phyloP scores from a whole-genome alignment of 2,113 vertebrate genomes.

The Odontesthes bonariensis region DNA sequence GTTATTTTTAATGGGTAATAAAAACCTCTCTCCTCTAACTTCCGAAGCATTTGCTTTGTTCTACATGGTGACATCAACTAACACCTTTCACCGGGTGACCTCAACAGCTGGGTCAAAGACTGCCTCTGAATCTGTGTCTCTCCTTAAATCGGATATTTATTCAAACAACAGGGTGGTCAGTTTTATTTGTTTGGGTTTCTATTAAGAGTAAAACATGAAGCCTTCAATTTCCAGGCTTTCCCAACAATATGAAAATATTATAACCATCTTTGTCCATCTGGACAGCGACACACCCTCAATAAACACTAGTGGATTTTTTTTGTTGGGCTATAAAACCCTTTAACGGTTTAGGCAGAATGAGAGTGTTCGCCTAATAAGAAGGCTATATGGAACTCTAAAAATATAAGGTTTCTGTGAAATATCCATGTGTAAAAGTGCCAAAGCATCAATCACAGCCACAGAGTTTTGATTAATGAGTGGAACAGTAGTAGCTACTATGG shows the following conservation, averaged over 20 bases:
- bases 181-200: conserved; percentile 60
- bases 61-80: conserved; percentile 60
- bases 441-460: conserved; percentile 71
- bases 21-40: conserved; percentile 49
- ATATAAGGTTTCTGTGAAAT: conserved; percentile 73
- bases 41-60: conserved; percentile 59
- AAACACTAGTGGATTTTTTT: conserved; percentile 67
- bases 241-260: conserved; percentile 49
- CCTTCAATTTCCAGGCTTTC: conserved; percentile 48
- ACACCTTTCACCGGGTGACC: conserved; percentile 54
- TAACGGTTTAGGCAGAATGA: conserved; percentile 65
- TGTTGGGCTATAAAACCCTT: conserved; percentile 72
- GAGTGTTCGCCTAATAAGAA: conserved; percentile 50
- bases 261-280: conserved; percentile 39
- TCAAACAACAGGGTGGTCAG: conserved; percentile 48
- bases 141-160: conserved; percentile 51
- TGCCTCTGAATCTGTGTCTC: conserved; percentile 32
- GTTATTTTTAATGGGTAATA: conserved; percentile 46
- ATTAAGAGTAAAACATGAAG: conserved; percentile 62
- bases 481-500: conserved; percentile 37
- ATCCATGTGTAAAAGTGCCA: conserved; percentile 77
- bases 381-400: conserved; percentile 74
- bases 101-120: conserved; percentile 53
- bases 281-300: conserved; percentile 50
- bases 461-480: conserved; percentile 70